Base-by-base conservation (phyloP, 2,797 vertebrate species). In the Falco rusticolus region DNA sequence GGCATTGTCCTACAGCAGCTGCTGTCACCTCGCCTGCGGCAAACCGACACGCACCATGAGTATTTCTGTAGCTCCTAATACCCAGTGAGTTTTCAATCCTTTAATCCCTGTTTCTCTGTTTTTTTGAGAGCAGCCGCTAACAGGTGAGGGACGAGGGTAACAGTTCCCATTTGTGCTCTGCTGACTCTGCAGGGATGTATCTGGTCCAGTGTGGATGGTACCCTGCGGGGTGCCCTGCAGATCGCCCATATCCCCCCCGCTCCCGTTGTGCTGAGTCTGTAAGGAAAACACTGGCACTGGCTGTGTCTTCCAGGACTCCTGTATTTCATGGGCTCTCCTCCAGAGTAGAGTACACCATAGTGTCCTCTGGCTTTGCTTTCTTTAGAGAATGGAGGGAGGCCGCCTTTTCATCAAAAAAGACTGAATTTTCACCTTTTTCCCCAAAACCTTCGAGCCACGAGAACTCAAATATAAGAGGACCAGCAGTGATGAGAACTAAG, bases 1-100 rank as follows among this genome's bases (percentile, higher is more conserved):
- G 37, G 22, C 56, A 4, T 12, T 66, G 71, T 41, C 65, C 75
- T 64, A 2, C 0, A 1, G 47, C 0, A 2, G 45, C 60, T 1
- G 4, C 33, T 39, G 34, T 75, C 68, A 57, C 43, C 64, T 22
- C 28, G 5, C 26, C 64, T n/a, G 26, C 0, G 2, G 43, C 60
- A 39, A 61, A 19, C n/a, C 20, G 70, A 11, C 29, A 28, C 0
- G 3, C 37, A 34, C 37, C 24, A 31, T 1, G 16, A 50, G 24
- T 87, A 80, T 83, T 92, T 93, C 78, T 70, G 26, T 59, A 89
- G 47, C 11, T 28, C 47, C 47, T 76, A 74, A 74, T 84, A 66
- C 31, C 82, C 56, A 53, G 48, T 17, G 82, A 89, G 75, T 80
- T 93, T 93, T 60, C 87, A 74, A 64, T 89, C 79, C 47, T 29